Evolutionary conservation across 2,888 invertebrate genomes (phyloP).

Genomic region (Meliscaeva auricollis): DNA sequence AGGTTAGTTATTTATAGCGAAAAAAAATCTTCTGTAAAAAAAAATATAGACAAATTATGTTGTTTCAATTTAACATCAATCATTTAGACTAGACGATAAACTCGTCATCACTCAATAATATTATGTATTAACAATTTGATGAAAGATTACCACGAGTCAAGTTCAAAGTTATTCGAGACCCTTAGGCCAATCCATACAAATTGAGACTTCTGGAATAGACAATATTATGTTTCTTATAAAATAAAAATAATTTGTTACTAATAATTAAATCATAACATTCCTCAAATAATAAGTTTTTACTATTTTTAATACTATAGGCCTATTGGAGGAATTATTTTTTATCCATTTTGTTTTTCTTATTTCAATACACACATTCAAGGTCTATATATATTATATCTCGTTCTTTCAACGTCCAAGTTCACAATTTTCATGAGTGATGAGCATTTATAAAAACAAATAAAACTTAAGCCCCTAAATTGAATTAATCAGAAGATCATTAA

Average conservation of each 20-base stretch:
- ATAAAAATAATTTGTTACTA: no score
- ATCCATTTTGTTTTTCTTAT: background rate
- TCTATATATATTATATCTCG: background rate
- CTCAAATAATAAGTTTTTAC: background rate
- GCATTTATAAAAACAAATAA: background rate
- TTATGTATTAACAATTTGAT: constrained; percentile 26
- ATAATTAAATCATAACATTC: background rate
- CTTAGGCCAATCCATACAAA: background rate
- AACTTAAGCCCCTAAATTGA: background rate
- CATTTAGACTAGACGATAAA: constrained; percentile 39
- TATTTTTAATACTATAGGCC: background rate
- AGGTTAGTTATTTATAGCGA: constrained; percentile 20
- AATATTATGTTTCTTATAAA: no score
- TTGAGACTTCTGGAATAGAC: background rate
- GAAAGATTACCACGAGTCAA: constrained; percentile 57
- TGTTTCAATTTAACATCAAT: constrained; percentile 63
- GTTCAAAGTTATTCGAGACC: constrained; percentile 46
- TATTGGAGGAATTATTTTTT: constrained; percentile 16
- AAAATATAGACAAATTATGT: constrained; percentile 49
- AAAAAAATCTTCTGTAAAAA: background rate
- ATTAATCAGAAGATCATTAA: constrained; percentile 19
- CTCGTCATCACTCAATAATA: constrained; percentile 11
- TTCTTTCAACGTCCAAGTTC: constrained; percentile 37
- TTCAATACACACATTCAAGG: background rate
- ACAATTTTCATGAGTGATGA: constrained; percentile 13